phyloP scores from a whole-genome alignment of 30 jellyfish, hydroid and myxozoan species.

The Aurelia coerulea region DNA sequence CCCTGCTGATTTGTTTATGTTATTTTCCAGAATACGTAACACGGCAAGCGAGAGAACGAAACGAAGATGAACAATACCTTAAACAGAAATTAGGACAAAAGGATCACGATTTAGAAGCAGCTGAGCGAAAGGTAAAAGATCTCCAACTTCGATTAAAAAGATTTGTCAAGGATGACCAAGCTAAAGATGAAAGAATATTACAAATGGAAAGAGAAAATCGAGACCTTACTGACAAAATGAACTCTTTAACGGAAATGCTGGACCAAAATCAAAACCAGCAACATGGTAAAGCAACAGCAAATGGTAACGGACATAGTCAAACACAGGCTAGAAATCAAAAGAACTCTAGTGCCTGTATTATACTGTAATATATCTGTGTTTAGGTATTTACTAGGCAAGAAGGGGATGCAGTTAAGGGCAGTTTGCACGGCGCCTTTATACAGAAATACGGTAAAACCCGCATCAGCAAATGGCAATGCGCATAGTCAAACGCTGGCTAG shows the following conservation, averaged over 20 bases:
- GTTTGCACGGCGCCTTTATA: no score
- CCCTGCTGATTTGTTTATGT: no score
- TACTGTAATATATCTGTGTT: conserved; percentile 26
- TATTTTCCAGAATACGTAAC: conserved; percentile 63
- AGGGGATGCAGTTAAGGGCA: no score
- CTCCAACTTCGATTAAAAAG: conserved; percentile 88
- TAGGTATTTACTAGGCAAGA: neutral
- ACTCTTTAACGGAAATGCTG: conserved; percentile 68
- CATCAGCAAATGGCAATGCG: conserved; percentile 3
- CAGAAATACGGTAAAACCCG: neutral
- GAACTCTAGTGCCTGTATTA: conserved; percentile 60
- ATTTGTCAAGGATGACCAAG: conserved; percentile 87
- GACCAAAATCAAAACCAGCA: conserved; percentile 51
- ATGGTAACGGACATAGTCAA: neutral
- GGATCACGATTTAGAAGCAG: conserved; percentile 75
- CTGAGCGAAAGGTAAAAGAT: conserved; percentile 90
- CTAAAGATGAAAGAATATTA: conserved; percentile 82
- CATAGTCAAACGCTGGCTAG: neutral
- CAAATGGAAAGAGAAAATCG: conserved; percentile 77
- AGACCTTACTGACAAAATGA: conserved; percentile 65
- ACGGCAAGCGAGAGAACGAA: conserved; percentile 85
- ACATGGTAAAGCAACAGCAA: neutral
- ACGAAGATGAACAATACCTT: conserved; percentile 65
- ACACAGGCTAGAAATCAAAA: conserved; percentile 7
- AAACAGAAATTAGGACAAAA: conserved; percentile 68